A percentile compares a stretch with the other conserved stretches of the same genome.
Conservation (phyloP, 2,888 invertebrate genomes). For the Tryphoninae sp. region DNA sequence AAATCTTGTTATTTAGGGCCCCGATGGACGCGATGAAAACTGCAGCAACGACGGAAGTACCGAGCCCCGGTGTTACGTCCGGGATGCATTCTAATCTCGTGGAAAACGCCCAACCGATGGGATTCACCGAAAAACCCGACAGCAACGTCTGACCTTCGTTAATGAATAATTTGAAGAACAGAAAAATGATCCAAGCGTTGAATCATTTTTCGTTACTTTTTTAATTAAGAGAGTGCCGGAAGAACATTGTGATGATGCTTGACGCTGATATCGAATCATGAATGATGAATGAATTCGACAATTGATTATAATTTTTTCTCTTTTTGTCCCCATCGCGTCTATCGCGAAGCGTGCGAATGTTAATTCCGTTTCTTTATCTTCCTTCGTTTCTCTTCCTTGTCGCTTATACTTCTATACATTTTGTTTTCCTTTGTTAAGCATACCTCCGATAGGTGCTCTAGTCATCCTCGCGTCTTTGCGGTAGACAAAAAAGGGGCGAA, state of each 20-base stretch:
- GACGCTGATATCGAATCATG: slow-evolving; percentile 42
- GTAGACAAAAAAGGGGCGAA: slow-evolving; percentile 22
- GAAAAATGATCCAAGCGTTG: slow-evolving; percentile 17
- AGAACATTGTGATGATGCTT: slow-evolving; percentile 53
- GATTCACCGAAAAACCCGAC: slow-evolving; percentile 88
- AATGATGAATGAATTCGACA: slow-evolving; percentile 42
- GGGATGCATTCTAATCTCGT: slow-evolving; percentile 90
- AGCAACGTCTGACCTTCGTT: slow-evolving; percentile 85
- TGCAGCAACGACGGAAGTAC: slow-evolving; percentile 83
- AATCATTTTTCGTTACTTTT: slow-evolving; percentile 33
- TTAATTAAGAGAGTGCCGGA: slow-evolving; percentile 36
- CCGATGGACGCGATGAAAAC: slow-evolving; percentile 90
- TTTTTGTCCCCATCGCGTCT: slow-evolving; percentile 43
- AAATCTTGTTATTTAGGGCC: slow-evolving; percentile 84
- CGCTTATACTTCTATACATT: slow-evolving; percentile 3
- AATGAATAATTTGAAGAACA: slow-evolving; percentile 37
- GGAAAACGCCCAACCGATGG: slow-evolving; percentile 91
- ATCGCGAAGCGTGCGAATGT: slow-evolving; percentile 43
- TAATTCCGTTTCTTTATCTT: slow-evolving; percentile 47
- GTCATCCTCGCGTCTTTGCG: slow-evolving; percentile 58
- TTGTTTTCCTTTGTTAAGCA: slow-evolving; percentile 26
- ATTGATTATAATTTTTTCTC: slow-evolving; percentile 11
- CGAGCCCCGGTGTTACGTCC: slow-evolving; percentile 79
- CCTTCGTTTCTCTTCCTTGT: slow-evolving; percentile 46
- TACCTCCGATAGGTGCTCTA: slow-evolving; percentile 52